Percentiles rank a stretch among this genome's conserved stretches.
phyloP scores from a whole-genome alignment of 2,888 invertebrate genomes.

The Tenthredo livida region DNA sequence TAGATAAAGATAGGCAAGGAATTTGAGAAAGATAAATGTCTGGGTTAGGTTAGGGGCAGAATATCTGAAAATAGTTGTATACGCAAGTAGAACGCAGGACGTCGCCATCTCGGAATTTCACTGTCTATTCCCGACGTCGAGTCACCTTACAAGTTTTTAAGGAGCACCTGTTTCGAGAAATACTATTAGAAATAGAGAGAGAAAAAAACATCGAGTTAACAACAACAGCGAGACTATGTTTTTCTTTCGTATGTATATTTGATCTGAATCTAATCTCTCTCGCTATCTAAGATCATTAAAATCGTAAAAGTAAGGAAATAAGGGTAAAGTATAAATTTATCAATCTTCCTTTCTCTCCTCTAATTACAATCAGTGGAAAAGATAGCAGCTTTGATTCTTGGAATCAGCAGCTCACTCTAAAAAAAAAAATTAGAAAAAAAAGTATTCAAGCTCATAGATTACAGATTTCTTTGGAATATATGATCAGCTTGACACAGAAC shows the following conservation, averaged over 20 bases:
- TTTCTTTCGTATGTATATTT: neutral
- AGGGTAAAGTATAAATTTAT: neutral
- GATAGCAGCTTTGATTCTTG: neutral
- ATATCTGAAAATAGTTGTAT: constrained; percentile 42
- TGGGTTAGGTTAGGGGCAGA: constrained; percentile 10
- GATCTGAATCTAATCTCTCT: neutral
- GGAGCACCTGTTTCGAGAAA: constrained; percentile 38
- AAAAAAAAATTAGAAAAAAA: neutral
- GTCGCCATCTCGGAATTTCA: constrained; percentile 43
- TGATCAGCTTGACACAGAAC: neutral
- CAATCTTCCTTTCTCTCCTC: neutral
- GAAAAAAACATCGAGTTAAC: neutral
- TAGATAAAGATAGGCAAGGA: constrained; percentile 31
- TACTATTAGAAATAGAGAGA: neutral
- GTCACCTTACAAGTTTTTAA: constrained; percentile 29
- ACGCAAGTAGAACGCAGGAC: constrained; percentile 30
- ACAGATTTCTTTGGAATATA: neutral
- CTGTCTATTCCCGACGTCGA: constrained; percentile 46
- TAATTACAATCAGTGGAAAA: neutral
- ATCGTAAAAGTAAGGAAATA: neutral
- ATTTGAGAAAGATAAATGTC: constrained; percentile 40
- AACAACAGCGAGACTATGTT: neutral
- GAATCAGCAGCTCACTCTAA: neutral
- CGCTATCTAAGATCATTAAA: neutral
- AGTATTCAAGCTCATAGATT: neutral